Evolutionary conservation across 2,113 vertebrate genomes (phyloP), one percentile per base, ranked within the genome.

Genomic region (Sebastes schlegelii): DNA sequence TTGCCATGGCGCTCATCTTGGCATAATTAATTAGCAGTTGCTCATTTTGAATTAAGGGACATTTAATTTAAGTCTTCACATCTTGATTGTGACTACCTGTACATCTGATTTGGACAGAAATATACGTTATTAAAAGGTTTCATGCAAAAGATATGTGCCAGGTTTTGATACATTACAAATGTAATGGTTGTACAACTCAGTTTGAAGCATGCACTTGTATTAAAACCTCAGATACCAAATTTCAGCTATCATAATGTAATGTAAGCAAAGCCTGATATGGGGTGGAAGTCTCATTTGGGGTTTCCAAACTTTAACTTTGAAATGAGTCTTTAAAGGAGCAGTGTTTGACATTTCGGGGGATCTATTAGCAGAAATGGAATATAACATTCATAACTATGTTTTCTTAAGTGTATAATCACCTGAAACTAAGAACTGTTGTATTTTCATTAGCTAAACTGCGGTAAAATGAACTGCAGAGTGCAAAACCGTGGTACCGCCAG

Each of bases 1-100:
- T 88, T 83, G 74, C 85, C 67, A 10, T 74, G 64, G 69, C 82
- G 68, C 68, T 80, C 51, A 9, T 63, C 46, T 45, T 12, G 12
- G 43, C 69, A 60, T 67, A 19, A 55, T 72, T 82, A 86, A 63
- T 72, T 72, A 9, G 48, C 16, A 40, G 11, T 21, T 1, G n/a
- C 40, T 70, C n/a, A 5, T 45, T 77, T 17, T 43, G 51, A 43
- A 54, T 52, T 2, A 23, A 6, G 34, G 17, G 3, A 19, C 1
- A 67, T 64, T 74, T 3, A 3, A 54, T 66, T 67, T 48, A 45
- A 54, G 62, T 74, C n/a, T n/a, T n/a, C n/a, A 49, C 10, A 34
- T 54, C 12, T 75, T 43, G 16, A 55, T 52, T 64, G 14, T 46
- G 21, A 60, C 8, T 46, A 14, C 4, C 16, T 64, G 6, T 45